Conservation (phyloP, 2,797 vertebrate genomes). For the Huso huso region DNA sequence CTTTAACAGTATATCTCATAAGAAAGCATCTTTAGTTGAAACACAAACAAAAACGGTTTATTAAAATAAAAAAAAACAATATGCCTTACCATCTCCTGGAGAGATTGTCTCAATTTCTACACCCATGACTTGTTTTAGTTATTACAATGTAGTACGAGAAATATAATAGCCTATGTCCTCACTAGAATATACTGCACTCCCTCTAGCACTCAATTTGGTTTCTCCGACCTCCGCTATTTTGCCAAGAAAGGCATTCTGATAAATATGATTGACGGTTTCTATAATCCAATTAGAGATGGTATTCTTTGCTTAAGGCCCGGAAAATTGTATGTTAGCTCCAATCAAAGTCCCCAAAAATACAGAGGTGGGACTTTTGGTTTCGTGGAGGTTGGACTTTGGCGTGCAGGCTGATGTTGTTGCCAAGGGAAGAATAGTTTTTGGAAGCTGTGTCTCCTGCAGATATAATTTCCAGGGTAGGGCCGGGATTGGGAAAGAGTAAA, state of each 20-base stretch:
- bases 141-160: conserved; percentile 12
- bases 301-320: neutral
- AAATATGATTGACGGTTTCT: neutral
- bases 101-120: conserved; percentile 93
- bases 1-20: too few species aligned
- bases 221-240: neutral
- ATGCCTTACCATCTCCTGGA: conserved; percentile 82
- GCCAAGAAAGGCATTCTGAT: neutral
- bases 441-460: too few species aligned
- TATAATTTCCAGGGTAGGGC: too few species aligned
- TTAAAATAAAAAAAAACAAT: neutral
- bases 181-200: neutral
- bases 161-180: neutral
- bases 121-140: conserved; percentile 66
- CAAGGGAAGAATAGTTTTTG: too few species aligned
- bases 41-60: neutral
- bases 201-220: neutral
- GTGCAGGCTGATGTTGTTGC: too few species aligned
- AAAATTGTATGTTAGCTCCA: neutral
- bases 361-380: too few species aligned
- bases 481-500: too few species aligned
- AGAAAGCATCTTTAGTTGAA: neutral
- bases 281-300: neutral
- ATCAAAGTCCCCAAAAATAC: too few species aligned
- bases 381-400: too few species aligned